Percentiles rank a stretch among this genome's conserved stretches.
Evolutionary conservation across 1,140 invertebrate species (phyloP).

Genomic region (Spodoptera litura): DNA sequence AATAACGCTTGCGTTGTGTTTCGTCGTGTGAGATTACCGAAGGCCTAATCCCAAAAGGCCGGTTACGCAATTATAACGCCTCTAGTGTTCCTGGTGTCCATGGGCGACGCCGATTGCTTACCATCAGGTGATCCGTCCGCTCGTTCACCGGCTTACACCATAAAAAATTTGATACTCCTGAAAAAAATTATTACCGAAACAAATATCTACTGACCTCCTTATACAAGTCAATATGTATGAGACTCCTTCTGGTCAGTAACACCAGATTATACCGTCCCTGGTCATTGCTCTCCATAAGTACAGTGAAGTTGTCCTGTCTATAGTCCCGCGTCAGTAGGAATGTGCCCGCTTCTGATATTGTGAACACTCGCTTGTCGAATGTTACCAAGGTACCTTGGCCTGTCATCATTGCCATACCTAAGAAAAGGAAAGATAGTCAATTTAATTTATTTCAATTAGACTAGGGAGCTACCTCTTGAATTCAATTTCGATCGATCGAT

Average conservation of each 20-base stretch:
- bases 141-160: background rate
- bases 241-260: slow-evolving; percentile 65
- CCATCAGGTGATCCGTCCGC: too few species aligned
- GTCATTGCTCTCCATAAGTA: slow-evolving; percentile 76
- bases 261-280: slow-evolving; percentile 74
- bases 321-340: slow-evolving; percentile 81
- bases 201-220: slow-evolving; percentile 68
- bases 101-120: too few species aligned
- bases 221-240: slow-evolving; percentile 78
- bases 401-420: slow-evolving; percentile 83
- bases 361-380: slow-evolving; percentile 80
- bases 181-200: background rate
- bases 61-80: too few species aligned
- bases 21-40: too few species aligned
- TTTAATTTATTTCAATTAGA: too few species aligned
- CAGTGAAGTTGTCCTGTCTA: slow-evolving; percentile 77
- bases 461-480: too few species aligned
- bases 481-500: too few species aligned
- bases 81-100: too few species aligned
- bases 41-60: too few species aligned
- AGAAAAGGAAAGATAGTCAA: background rate
- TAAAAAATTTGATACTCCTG: too few species aligned
- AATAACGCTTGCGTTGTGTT: too few species aligned
- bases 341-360: slow-evolving; percentile 74
- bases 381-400: slow-evolving; percentile 82